A percentile compares a stretch with the other conserved stretches of the same genome.
Conservation (phyloP, 2,888 invertebrate genomes). For the Spodoptera littoralis region DNA sequence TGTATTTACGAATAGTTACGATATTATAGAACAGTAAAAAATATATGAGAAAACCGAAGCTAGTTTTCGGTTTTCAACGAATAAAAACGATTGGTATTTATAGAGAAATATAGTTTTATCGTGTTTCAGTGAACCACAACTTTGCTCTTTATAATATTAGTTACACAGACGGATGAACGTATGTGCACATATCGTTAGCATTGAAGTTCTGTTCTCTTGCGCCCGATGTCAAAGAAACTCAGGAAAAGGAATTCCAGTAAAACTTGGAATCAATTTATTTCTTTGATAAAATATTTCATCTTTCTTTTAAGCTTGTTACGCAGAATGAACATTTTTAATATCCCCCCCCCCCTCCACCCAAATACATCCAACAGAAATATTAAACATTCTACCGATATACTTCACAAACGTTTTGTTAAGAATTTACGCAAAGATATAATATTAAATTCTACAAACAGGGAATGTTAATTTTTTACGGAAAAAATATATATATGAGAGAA, state of each 20-base stretch:
- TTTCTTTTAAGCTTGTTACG: slow-evolving; percentile 30
- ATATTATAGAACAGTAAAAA: no score
- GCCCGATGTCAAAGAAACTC: slow-evolving; percentile 25
- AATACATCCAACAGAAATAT: slow-evolving; percentile 39
- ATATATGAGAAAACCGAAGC: no score
- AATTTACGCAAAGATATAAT: slow-evolving; percentile 45
- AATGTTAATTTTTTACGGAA: slow-evolving; percentile 37
- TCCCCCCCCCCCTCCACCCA: slow-evolving; percentile 12
- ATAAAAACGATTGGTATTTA: no score
- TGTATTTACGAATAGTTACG: no score
- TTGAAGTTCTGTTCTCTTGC: slow-evolving; percentile 1
- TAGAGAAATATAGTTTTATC: background rate
- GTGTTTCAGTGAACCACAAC: background rate
- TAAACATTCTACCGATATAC: slow-evolving; percentile 46
- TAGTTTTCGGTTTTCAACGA: no score
- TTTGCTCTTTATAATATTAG: slow-evolving; percentile 2
- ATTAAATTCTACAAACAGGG: slow-evolving; percentile 53
- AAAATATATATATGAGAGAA: slow-evolving; percentile 1
- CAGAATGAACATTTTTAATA: slow-evolving; percentile 48
- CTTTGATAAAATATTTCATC: slow-evolving; percentile 41
- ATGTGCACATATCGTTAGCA: slow-evolving; percentile 29
- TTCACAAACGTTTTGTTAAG: slow-evolving; percentile 37
- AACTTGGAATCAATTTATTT: slow-evolving; percentile 38
- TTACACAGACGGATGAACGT: slow-evolving; percentile 1
- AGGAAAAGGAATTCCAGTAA: slow-evolving; percentile 16